Evolutionary conservation across 2,888 invertebrate species (phyloP), one percentile per base, ranked within the genome.

Genomic region (Athalia cordata): DNA sequence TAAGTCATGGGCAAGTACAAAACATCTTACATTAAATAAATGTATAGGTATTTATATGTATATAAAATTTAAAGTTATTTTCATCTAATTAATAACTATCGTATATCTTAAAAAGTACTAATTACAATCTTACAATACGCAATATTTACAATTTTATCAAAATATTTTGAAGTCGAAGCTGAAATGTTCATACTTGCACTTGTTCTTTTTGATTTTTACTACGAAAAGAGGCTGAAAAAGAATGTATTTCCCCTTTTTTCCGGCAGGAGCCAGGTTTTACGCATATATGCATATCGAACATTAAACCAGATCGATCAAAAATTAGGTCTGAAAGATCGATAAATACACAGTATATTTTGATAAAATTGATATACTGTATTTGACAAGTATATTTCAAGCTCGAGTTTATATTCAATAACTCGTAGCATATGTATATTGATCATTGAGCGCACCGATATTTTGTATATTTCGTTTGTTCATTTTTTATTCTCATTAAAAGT

Each of bases 1-100:
- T 85, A 86, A 87, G 88, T 89, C 88, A 88, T 88, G 88, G 89
- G 89, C 89, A 89, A 89, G 89, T 89, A 88, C 84, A 85, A 29
- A 87, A 86, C 82, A 84, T 87, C 83, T 85, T 88, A 88, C 80
- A 85, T 80, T 86, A 86, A 87, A 87, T 86, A 29, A 29, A 29
- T 29, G 29, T 29, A 29, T 29, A 29, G 29, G 29, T 29, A 29
- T 29, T 29, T 29, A 29, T 29, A 29, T 29, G 29, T 29, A 29
- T 29, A 29, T 29, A 29, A 29, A 29, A 29, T 29, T 85, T 84
- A 78, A 84, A 86, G 85, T 80, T 81, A 80, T 80, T 81, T 84
- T 83, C 84, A 80, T 79, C 80, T 78, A 82, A 82, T 83, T 81
- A 81, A 79, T 80, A 82, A 83, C 74, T 79, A 67, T 77, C 77